Evolutionary conservation across 92 coral and sea anemone genomes (phyloP).

Genomic region (Phymanthus crucifer): DNA sequence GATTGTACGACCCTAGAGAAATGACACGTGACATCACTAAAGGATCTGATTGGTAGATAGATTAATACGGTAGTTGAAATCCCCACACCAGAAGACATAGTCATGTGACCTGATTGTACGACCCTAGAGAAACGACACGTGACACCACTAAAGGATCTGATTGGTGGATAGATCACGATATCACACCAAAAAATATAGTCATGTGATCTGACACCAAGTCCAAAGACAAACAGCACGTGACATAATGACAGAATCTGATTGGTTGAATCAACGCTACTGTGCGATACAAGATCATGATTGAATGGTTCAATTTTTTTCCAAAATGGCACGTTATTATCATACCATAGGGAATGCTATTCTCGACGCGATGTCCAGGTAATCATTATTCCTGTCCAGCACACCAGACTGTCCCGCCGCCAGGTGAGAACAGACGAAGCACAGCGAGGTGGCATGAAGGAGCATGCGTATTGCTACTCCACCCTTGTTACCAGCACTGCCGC

Average conservation of each 20-base stretch:
- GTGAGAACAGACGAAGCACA: constrained; percentile 97
- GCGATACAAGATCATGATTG: too few species aligned
- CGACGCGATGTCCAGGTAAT: constrained; percentile 82
- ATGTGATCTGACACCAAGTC: not conserved
- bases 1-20: too few species aligned
- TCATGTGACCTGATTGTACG: not conserved
- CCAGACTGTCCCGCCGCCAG: constrained; percentile 97
- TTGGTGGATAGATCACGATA: too few species aligned
- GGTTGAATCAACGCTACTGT: too few species aligned
- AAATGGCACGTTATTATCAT: constrained; percentile 1
- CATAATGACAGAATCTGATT: not conserved
- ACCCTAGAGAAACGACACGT: not conserved
- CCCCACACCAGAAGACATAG: too few species aligned
- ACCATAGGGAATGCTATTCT: constrained; percentile 98
- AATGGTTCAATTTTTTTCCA: too few species aligned
- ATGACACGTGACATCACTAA: too few species aligned
- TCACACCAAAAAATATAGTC: not conserved
- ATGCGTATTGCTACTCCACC: constrained; percentile 96
- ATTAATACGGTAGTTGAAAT: too few species aligned
- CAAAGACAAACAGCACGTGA: not conserved
- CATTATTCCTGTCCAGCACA: constrained; percentile 86
- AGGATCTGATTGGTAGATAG: too few species aligned
- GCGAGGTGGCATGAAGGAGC: constrained; percentile 83
- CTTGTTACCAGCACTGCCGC: constrained; percentile 98
- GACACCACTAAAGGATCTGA: not conserved